Evolutionary conservation across 2,888 invertebrate genomes (phyloP), one percentile per base, ranked within the genome.

Genomic region (Aethes cnicana): DNA sequence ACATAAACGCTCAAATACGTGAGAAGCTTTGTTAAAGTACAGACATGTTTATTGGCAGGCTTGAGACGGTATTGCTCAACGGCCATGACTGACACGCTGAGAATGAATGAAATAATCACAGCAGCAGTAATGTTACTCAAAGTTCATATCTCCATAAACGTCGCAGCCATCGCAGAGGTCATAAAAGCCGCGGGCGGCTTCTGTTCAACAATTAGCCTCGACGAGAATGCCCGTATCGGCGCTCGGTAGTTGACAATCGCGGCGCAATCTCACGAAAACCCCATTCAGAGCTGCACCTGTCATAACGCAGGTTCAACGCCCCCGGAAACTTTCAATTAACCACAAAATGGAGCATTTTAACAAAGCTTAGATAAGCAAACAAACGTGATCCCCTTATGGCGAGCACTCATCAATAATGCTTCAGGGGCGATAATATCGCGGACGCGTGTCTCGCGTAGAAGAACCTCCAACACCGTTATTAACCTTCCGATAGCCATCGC

Each of bases 391-490:
- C 86, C 59, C 76, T 77, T 84, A 82, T 81, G 74, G 81, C 70
- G 66, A 71, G 69, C 78, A 83, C 81, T 81, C 88, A 87, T 88
- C 89, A 87, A 88, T 88, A 87, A 87, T 77, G 79, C 77, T 85
- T 81, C 75, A 78, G 72, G 69, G 72, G 77, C 79, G 87, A 88
- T 88, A 80, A 75, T 78, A 87, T 87, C 87, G 74, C 77, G 69
- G 74, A 82, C 86, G 84, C 85, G 87, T 86, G 87, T 85, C 84
- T 75, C 78, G 79, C 72, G 77, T 55, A 74, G 81, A 81, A 66
- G 79, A 78, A 81, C 85, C 78, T 71, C 84, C 78, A 79, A 86
- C 88, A 85, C 88, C 84, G 87, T 88, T 88, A 88, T 89, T 88
- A 82, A 85, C 77, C 80, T 72, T 57, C 68, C 73, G 89, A 89